These are phyloP conservation scores for Gymnocypris eckloni DNA, from an alignment of 2,797 vertebrate species.

Conservation along the genomic window DNA sequence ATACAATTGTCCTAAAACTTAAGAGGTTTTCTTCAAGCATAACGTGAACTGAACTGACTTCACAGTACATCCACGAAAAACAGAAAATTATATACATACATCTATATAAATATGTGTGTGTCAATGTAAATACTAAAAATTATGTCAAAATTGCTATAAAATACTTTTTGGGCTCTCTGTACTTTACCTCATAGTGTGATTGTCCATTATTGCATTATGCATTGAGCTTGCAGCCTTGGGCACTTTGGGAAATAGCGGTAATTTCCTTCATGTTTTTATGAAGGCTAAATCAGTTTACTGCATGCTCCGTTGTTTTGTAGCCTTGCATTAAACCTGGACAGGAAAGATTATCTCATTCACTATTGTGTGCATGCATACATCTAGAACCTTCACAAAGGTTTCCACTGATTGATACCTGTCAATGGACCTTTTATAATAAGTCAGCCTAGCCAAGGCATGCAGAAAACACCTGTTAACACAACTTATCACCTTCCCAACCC, in stretches of 20 bases:
- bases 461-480: constrained; percentile 44
- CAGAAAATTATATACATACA: neutral
- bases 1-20: too few species aligned
- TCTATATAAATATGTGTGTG: too few species aligned
- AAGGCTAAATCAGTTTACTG: neutral
- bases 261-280: constrained; percentile 1
- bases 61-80: neutral
- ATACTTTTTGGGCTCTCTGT: neutral
- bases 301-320: neutral
- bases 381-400: neutral
- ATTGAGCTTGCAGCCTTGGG: neutral
- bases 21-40: neutral
- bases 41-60: neutral
- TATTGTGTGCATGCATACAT: neutral
- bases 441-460: constrained; percentile 15
- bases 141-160: neutral
- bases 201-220: neutral
- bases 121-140: neutral
- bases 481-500: neutral
- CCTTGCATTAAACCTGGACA: too few species aligned
- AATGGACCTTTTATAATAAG: constrained; percentile 16
- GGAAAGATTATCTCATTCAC: too few species aligned
- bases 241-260: neutral
- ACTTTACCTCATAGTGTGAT: neutral
- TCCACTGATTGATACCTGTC: constrained; percentile 15